These are phyloP conservation scores for Heliconius melpomene DNA, from an alignment of 1,140 invertebrate genomes.

Conservation along the genomic window DNA sequence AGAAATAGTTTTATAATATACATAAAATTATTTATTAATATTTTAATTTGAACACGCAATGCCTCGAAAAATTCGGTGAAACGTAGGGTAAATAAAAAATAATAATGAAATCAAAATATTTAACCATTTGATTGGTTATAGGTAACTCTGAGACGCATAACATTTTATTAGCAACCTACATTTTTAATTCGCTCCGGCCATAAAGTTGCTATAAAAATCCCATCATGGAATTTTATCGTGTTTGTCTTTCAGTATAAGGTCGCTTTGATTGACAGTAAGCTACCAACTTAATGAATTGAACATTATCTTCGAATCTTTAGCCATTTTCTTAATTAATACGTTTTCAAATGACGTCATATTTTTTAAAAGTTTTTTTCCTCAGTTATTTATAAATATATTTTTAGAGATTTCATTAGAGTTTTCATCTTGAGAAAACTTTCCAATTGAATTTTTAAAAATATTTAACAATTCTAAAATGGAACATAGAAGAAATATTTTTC, in stretches of 20 bases:
- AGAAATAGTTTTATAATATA: too few relatives aligned
- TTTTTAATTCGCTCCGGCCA: slow-evolving; percentile 22
- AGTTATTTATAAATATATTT: neutral
- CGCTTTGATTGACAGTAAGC: slow-evolving; percentile 29
- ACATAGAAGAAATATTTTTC: too few relatives aligned
- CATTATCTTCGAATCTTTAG: slow-evolving; percentile 4
- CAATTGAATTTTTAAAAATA: neutral
- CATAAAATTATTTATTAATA: too few relatives aligned
- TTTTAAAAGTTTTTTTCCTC: neutral
- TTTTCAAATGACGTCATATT: neutral
- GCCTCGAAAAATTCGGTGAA: too few relatives aligned
- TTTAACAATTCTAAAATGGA: neutral
- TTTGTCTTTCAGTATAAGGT: slow-evolving; percentile 26
- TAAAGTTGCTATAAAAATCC: slow-evolving; percentile 28
- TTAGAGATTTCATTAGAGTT: neutral
- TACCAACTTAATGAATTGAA: slow-evolving; percentile 33
- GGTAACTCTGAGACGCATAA: neutral
- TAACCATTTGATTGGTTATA: neutral
- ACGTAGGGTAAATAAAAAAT: too few relatives aligned
- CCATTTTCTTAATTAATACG: slow-evolving; percentile 10
- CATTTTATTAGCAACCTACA: slow-evolving; percentile 22
- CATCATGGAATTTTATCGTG: slow-evolving; percentile 30
- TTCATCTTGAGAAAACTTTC: neutral
- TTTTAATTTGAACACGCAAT: too few relatives aligned
- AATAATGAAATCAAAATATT: neutral